Evolutionary conservation across 2,888 invertebrate genomes (phyloP).

Genomic region (Octodonta nipae): DNA sequence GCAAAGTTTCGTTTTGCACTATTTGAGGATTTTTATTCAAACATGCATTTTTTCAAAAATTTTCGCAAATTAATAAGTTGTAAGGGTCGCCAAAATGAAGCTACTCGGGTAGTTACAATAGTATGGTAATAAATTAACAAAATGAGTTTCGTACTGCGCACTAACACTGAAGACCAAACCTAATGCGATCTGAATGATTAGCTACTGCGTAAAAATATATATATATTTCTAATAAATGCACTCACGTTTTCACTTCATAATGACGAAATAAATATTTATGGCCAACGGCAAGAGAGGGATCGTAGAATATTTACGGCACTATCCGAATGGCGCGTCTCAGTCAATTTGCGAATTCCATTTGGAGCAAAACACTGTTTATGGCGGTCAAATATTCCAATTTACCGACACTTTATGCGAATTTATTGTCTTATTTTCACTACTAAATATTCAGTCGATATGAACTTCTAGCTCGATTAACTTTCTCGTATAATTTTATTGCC

Average conservation of each 20-base stretch:
- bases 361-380: conserved; percentile 33
- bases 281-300: conserved; percentile 8
- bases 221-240: too few species aligned
- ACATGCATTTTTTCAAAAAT: too few species aligned
- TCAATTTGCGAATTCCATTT: conserved; percentile 32
- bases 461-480: conserved; percentile 28
- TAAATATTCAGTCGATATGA: conserved; percentile 33
- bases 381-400: conserved; percentile 37
- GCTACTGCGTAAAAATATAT: too few species aligned
- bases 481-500: conserved; percentile 33
- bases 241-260: background rate
- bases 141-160: too few species aligned
- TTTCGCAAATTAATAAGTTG: too few species aligned
- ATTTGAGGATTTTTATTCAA: too few species aligned
- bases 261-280: conserved; percentile 12
- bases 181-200: too few species aligned
- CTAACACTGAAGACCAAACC: too few species aligned
- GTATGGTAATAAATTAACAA: too few species aligned
- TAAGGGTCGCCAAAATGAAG: too few species aligned
- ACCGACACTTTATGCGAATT: conserved; percentile 30
- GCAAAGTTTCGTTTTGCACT: too few species aligned
- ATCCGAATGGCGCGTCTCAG: conserved; percentile 19
- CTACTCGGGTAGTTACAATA: too few species aligned
- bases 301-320: conserved; percentile 13
- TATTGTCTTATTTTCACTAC: conserved; percentile 33